Evolutionary conservation across 2,113 vertebrate genomes (phyloP), one percentile per base, ranked within the genome.

Genomic region (Hemibates koningsi): DNA sequence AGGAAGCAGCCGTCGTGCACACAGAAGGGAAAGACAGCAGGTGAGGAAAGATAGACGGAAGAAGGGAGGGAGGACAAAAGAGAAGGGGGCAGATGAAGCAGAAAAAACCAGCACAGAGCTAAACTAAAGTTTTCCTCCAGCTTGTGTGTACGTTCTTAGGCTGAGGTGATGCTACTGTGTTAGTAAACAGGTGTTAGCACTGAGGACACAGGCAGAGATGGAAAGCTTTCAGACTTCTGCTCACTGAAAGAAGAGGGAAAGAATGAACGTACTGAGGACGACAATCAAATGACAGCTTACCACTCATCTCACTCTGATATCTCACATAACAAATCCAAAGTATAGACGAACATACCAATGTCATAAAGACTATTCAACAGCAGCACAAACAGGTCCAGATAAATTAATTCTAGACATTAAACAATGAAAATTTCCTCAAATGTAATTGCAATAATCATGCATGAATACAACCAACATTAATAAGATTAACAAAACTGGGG

Each of bases 11-110:
- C 88, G 9, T 83, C 53, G 86, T 87, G 92, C 90, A 95, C 87
- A 95, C 88, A 71, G 86, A 59, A 83, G 88, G 87, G 91, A 91
- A 80, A 90, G 86, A 95, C 90, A 89, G 88, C 61, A 91, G 92
- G 93, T 88, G 45, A 90, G 86, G 89, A 89, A 13, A 85, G 71
- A 92, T 86, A 84, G 48, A 82, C 1, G 80, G 84, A 88, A 71
- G 76, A 84, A 88, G 79, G 85, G 83, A 81, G 79, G 56, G 83
- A 84, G 83, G 80, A 71, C 83, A 91, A 91, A 87, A 94, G 91
- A 91, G 82, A 94, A 94, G 80, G 89, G 91, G 83, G 93, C 90
- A 94, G 91, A 92, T 95, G 95, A 95, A 95, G 94, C 94, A 95
- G 92, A 91, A 94, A 89, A 82, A 94, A 91, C 80, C 88, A 94